Base-by-base conservation (phyloP, 92 coral and sea anemone genomes). In the Epizoanthus fatuus region DNA sequence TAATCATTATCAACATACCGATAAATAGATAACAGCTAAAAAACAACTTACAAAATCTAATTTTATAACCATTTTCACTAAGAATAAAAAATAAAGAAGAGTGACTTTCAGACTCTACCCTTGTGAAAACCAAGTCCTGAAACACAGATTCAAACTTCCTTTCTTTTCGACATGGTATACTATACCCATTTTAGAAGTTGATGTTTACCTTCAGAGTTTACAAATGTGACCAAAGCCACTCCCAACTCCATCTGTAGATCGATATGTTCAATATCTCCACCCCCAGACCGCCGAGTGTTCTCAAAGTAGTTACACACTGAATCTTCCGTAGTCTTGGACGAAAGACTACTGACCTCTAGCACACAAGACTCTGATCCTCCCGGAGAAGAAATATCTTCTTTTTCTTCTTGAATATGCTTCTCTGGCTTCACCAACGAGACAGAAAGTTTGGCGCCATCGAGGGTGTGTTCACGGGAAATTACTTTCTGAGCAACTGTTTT, bases 221-320 rank as follows among this genome's bases (percentile, higher is more conserved):
- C 58, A 79, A 93, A 95, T 11, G 96, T 95, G 16, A 95, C 86
- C 16, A 84, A 69, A 38, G 98, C 98, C 37, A 40, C 40, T 19
- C 87, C 88, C 2, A 44, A 64, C 13, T 75, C 78, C 64, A 73
- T 49, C 5, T 72, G 78, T 25, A 68, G 49, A 11, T 86, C 86
- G 13, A 93, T 89, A 29, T 69, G 49, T 70, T 81, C 91, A 32
- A 91, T 78, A 37, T 93, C 95, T 20, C 98, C 98, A 7, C 96
- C 98, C 17, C 95, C 93, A n/a, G 98, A 89, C 38, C 98, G 94
- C 75, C 89, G 83, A 7, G 75, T 74, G 77, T 93, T 93, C 76
- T 95, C 98, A 89, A 95, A 95, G 81, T 86, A 95, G 63, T 79
- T 86, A 35, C 57, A 62, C 25, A 95, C 56, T 78, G 96, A 82